Base-by-base conservation (phyloP, 2,888 invertebrate species). In the Dione vanillae region DNA sequence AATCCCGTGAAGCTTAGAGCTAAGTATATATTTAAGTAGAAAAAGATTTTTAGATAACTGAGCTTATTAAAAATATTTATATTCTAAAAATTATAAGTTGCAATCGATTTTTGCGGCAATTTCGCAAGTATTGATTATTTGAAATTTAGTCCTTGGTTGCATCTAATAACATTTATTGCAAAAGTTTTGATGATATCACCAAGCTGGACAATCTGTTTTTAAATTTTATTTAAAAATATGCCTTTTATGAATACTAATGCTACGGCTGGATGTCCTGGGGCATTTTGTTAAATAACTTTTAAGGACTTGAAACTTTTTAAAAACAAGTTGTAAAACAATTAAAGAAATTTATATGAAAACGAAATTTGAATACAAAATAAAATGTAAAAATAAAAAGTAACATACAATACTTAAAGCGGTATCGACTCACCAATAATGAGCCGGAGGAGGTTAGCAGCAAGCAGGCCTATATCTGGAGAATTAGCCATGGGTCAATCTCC, bases 391-490 rank as follows among this genome's bases (percentile, higher is more conserved):
- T 5, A 27, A 27, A 27, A 27, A 27, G 27, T 27, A 27, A 27
- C 27, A 52, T 20, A n/a, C 9, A 54, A 43, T 3, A 27, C 27
- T 43, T 27, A 5, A 41, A 19, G 5, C 40, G 19, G n/a, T 16
- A 27, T 62, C 19, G 45, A 94, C 95, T 94, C 85, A 95, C 95
- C 95, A 78, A 95, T 94, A 77, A 95, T 94, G 77, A 95, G 94
- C 90, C 95, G 94, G 77, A 95, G 93, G 74, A 95, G 91, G 87
- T 94, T 95, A 82, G 95, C 95, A 78, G 90, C 93, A 80, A 95
- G 86, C 85, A 94, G 91, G 85, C 94, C 94, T 83, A 94, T 89
- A 86, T 95, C 95, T 80, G 94, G 91, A 80, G 94, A 90, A 84
- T 93, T 92, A 92, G 94, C 95, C 94, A 95, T 94, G 87, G 90